These are phyloP conservation scores for Chrysotoxum bicinctum DNA, from an alignment of 2,888 invertebrate genomes.

Conservation along the genomic window DNA sequence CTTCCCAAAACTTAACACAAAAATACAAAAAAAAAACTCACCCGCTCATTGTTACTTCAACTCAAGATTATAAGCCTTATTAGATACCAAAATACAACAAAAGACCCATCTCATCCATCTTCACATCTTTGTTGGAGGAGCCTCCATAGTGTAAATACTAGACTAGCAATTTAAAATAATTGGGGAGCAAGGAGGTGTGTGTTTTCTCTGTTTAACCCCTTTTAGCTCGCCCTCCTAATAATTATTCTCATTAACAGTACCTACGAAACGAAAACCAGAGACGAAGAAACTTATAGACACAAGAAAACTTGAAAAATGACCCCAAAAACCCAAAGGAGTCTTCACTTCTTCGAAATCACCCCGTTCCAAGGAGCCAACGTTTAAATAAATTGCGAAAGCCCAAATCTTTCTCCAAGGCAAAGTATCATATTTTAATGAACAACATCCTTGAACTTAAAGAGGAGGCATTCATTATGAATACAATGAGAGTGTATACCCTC, in stretches of 20 bases:
- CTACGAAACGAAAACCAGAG: conserved; percentile 16
- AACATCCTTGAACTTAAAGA: conserved; percentile 49
- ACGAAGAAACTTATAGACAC: conserved; percentile 27
- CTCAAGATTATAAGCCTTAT: conserved; percentile 47
- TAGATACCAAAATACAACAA: conserved; percentile 59
- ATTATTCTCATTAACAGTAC: conserved; percentile 56
- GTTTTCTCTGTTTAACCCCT: background rate
- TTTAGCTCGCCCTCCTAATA: conserved; percentile 22
- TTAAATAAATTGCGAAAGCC: conserved; percentile 37
- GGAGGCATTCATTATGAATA: conserved; percentile 19
- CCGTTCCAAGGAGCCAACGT: conserved; percentile 20
- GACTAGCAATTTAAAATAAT: conserved; percentile 60
- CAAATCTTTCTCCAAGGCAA: conserved; percentile 1
- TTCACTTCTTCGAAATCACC: conserved; percentile 10
- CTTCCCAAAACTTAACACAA: conserved; percentile 12
- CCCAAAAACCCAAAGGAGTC: conserved; percentile 37
- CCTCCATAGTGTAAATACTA: conserved; percentile 45
- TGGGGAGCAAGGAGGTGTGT: conserved; percentile 30
- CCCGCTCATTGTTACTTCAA: conserved; percentile 44
- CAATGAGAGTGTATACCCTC: background rate
- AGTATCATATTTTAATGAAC: conserved; percentile 47
- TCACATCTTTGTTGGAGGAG: conserved; percentile 26
- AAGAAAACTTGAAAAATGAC: conserved; percentile 52
- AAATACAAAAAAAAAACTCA: conserved; percentile 36
- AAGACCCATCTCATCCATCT: conserved; percentile 62